These are phyloP conservation scores for Mesorhabditis spiculigera DNA, from an alignment of 2,888 invertebrate genomes.

Conservation along the genomic window DNA sequence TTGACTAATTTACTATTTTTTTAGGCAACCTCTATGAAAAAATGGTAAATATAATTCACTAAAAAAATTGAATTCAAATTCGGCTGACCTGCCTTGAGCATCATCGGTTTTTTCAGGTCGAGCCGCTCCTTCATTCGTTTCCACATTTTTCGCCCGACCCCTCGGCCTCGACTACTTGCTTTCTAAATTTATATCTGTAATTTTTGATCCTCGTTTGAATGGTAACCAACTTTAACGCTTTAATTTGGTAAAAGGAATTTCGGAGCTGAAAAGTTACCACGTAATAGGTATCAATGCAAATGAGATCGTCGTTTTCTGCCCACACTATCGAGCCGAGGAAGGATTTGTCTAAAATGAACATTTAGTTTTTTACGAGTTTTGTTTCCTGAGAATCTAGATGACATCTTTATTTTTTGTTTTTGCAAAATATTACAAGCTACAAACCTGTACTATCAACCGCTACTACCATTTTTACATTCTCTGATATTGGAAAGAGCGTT, in stretches of 20 bases:
- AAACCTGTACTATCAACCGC: not conserved
- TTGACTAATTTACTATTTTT: no score
- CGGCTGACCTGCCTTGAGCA: not conserved
- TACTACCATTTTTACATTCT: constrained; percentile 5
- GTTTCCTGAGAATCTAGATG: no score
- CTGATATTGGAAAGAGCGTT: not conserved
- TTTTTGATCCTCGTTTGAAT: no score
- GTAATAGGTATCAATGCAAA: not conserved
- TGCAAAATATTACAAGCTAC: not conserved
- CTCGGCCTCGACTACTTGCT: not conserved
- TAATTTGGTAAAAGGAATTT: no score
- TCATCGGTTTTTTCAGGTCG: not conserved
- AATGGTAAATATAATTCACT: no score
- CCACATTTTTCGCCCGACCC: constrained; percentile 2
- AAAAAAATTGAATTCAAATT: no score
- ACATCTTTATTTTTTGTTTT: not conserved
- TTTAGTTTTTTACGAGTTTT: not conserved
- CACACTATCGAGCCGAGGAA: not conserved
- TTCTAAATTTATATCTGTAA: no score
- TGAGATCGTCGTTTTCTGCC: not conserved
- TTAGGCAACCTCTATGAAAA: no score
- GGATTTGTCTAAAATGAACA: not conserved
- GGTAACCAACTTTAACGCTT: no score
- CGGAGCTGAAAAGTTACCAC: not conserved
- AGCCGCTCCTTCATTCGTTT: not conserved